Evolutionary conservation across 2,888 invertebrate genomes (phyloP).

Genomic region (Cylindroiulus punctatus): DNA sequence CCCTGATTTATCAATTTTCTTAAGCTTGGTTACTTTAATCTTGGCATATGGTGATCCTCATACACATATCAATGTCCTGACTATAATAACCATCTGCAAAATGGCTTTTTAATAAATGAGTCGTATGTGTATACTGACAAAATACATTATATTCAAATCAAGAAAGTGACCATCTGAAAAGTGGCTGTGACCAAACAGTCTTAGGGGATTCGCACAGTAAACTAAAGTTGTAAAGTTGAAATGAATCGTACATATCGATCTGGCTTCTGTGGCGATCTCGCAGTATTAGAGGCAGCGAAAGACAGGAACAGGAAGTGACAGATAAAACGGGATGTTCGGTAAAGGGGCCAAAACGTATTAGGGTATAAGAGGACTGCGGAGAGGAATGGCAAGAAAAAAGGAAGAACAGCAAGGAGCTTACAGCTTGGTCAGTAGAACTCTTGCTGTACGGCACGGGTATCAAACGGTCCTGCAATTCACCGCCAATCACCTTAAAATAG

Average conservation of each 20-base stretch:
- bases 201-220: too few species aligned
- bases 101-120: too few species aligned
- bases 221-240: neutral
- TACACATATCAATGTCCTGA: too few species aligned
- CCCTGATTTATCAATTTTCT: too few species aligned
- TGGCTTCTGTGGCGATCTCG: constrained; percentile 15
- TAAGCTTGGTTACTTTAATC: too few species aligned
- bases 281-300: constrained; percentile 40
- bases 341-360: constrained; percentile 59
- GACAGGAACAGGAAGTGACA: constrained; percentile 41
- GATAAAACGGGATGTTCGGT: constrained; percentile 59
- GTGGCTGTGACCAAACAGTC: too few species aligned
- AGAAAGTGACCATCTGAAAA: too few species aligned
- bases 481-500: constrained; percentile 99
- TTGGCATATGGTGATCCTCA: too few species aligned
- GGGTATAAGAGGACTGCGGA: constrained; percentile 19
- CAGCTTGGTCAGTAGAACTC: constrained; percentile 99
- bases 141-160: too few species aligned
- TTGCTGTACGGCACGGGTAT: constrained; percentile 99
- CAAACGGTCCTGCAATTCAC: constrained; percentile 99
- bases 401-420: constrained; percentile 76
- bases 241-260: neutral
- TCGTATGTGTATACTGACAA: too few species aligned
- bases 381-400: constrained; percentile 58
- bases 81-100: too few species aligned